Conservation (phyloP, 2,113 vertebrate species). For the Asarcornis scutulata region DNA sequence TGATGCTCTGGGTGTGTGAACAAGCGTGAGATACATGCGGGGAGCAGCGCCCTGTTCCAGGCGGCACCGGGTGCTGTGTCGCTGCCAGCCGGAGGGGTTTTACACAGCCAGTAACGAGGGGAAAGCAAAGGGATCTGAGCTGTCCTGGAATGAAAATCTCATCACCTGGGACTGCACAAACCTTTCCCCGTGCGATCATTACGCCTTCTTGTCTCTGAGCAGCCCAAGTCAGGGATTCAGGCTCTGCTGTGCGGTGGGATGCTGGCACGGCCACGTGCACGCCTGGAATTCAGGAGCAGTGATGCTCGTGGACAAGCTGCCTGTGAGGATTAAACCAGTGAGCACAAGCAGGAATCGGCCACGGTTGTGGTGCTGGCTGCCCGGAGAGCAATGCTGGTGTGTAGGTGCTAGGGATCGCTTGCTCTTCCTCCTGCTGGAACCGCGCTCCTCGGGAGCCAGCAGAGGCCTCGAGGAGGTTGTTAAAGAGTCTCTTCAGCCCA, state of each 20-base stretch:
- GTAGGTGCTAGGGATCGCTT: neutral
- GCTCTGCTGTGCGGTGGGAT: neutral
- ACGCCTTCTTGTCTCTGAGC: neutral
- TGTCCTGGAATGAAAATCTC: neutral
- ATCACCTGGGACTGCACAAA: neutral
- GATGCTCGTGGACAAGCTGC: neutral
- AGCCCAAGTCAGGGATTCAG: neutral
- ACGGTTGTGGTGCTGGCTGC: accelerated
- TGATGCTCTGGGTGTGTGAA: neutral
- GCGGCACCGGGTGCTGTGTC: neutral
- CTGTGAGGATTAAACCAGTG: neutral
- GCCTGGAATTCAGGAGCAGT: accelerated
- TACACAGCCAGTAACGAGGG: neutral
- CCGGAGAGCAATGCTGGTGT: neutral
- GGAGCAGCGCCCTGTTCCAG: neutral
- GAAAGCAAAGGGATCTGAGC: neutral
- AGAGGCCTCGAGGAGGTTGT: neutral
- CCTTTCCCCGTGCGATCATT: neutral
- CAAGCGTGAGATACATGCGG: accelerated
- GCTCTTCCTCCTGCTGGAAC: neutral
- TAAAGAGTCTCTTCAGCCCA: constrained; percentile 21
- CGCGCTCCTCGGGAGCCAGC: neutral
- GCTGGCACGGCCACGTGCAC: accelerated
- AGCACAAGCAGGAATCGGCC: neutral
- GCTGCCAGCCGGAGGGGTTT: neutral